A percentile compares a stretch with the other conserved stretches of the same genome.
Conservation (phyloP, 2,113 vertebrate species). For the Acinonyx jubatus region DNA sequence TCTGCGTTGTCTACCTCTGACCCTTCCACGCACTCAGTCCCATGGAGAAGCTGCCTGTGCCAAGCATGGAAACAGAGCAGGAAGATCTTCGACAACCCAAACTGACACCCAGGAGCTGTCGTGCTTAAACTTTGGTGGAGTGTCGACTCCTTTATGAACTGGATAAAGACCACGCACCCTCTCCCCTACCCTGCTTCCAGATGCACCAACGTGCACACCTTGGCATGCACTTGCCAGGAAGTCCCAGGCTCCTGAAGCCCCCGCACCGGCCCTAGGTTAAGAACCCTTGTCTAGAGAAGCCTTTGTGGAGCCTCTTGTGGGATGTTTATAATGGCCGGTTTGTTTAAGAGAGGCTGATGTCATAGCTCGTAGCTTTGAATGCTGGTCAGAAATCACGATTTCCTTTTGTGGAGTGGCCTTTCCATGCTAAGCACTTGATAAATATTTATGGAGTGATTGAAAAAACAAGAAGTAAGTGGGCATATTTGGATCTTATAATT, state of each 20-base stretch:
- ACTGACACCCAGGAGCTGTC: not conserved
- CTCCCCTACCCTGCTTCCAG: not conserved
- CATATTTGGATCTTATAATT: not conserved
- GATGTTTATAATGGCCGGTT: constrained; percentile 49
- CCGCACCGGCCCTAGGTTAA: not conserved
- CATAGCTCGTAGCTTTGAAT: constrained; percentile 16
- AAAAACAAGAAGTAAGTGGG: not conserved
- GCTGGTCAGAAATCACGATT: constrained; percentile 3
- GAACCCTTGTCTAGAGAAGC: not conserved
- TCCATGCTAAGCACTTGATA: constrained; percentile 30
- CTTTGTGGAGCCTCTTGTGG: constrained; percentile 18
- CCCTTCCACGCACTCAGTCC: not conserved
- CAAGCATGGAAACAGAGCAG: not conserved
- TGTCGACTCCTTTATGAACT: not conserved
- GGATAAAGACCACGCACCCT: not conserved
- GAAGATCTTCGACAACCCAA: not conserved
- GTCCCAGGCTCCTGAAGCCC: not conserved
- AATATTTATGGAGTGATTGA: constrained; percentile 53
- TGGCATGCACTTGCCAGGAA: not conserved
- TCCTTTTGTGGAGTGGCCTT: constrained; percentile 50
- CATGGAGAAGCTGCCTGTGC: not conserved
- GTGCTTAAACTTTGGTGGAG: not conserved
- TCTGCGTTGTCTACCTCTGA: not conserved
- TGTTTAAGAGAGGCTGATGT: constrained; percentile 40
- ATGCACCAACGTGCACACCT: not conserved